Conservation (phyloP, 2,113 vertebrate species). For the Hiodon tergisus region DNA sequence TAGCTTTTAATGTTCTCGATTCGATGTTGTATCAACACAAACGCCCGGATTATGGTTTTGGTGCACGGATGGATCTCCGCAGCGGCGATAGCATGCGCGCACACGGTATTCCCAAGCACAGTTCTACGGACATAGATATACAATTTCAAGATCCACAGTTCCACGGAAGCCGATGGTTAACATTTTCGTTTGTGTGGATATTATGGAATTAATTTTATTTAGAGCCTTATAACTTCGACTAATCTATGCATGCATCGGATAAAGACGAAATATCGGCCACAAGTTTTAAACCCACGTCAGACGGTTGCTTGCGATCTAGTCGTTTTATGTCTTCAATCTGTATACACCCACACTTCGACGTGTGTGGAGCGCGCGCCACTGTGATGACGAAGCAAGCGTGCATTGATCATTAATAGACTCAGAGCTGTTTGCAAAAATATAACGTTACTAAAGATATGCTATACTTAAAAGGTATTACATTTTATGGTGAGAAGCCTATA, state of each 20-base stretch:
- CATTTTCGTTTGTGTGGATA: not conserved
- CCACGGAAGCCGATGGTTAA: not conserved
- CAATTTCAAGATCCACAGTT: slow-evolving; percentile 13
- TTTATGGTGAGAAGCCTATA: not conserved
- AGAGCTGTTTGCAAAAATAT: slow-evolving; percentile 20
- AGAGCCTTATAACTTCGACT: not conserved
- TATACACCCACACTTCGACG: slow-evolving; percentile 19
- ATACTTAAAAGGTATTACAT: not conserved
- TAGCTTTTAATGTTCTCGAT: slow-evolving; percentile 28
- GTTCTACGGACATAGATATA: slow-evolving; percentile 45
- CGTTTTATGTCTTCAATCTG: slow-evolving; percentile 19
- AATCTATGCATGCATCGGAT: too few species aligned
- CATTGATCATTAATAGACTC: slow-evolving; percentile 42
- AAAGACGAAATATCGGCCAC: too few species aligned
- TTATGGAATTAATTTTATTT: not conserved
- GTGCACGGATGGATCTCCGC: slow-evolving; percentile 60
- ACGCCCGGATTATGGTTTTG: slow-evolving; percentile 50
- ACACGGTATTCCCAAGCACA: slow-evolving; percentile 54
- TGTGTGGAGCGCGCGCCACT: slow-evolving; percentile 27
- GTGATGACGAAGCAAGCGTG: slow-evolving; percentile 30
- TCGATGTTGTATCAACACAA: slow-evolving; percentile 49
- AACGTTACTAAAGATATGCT: not conserved
- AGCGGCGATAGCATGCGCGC: slow-evolving; percentile 64
- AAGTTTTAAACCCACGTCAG: not conserved
- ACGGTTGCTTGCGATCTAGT: slow-evolving; percentile 21